These are phyloP conservation scores for Lamellibrachia columna DNA, from an alignment of 2,888 invertebrate genomes.

Conservation along the genomic window DNA sequence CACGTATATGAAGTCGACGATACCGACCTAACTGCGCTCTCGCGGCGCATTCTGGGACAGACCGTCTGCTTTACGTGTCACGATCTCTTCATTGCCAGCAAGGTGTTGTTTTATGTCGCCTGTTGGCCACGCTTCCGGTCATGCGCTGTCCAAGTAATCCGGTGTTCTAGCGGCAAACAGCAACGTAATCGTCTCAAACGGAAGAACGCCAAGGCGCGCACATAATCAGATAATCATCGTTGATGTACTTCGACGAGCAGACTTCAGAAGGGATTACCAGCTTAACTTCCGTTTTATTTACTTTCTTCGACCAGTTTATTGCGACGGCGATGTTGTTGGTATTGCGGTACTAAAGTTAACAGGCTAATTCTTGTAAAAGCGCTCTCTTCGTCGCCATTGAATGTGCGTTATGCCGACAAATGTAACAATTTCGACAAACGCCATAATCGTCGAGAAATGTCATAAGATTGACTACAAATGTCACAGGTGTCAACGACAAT, in stretches of 20 bases:
- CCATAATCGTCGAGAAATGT: too few relatives aligned
- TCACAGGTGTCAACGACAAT: too few relatives aligned
- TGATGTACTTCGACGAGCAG: background rate
- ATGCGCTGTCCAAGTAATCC: background rate
- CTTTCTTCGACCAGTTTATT: background rate
- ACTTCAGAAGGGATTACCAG: too few relatives aligned
- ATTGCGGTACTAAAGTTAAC: too few relatives aligned
- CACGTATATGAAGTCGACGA: background rate
- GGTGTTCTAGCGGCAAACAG: background rate
- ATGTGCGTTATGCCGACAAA: too few relatives aligned
- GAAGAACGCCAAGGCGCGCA: background rate
- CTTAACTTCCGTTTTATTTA: background rate
- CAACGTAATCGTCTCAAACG: background rate
- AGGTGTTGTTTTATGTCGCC: slow-evolving; percentile 13
- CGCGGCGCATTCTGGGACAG: slow-evolving; percentile 17
- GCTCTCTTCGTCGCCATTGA: too few relatives aligned
- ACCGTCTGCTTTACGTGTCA: slow-evolving; percentile 7
- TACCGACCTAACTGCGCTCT: background rate
- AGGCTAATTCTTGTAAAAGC: too few relatives aligned
- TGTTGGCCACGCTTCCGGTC: slow-evolving; percentile 14
- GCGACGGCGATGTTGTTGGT: too few relatives aligned
- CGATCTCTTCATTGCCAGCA: slow-evolving; percentile 13
- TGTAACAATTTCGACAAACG: too few relatives aligned
- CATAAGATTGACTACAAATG: too few relatives aligned
- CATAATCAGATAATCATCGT: background rate